Evolutionary conservation across 2,113 vertebrate species (phyloP), one percentile per base, ranked within the genome.

Genomic region (Typhlomys cinereus): DNA sequence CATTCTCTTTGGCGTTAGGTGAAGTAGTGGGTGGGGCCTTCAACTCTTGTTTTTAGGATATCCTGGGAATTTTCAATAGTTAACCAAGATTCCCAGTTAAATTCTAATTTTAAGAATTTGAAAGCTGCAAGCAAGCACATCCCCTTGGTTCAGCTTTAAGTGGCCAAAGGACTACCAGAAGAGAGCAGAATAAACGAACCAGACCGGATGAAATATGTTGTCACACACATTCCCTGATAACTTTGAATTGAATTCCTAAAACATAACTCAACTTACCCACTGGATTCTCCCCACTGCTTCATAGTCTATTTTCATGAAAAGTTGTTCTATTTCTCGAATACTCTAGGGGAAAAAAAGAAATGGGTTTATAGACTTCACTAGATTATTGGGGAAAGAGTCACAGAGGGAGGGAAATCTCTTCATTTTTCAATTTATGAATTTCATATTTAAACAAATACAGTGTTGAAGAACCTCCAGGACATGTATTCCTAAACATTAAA

Each of bases 281-380:
- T 96, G 96, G 97, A 98, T 98, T 91, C 88, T 98, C 88, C 98
- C 97, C 91, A 85, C 96, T 91, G 96, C 97, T 95, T 96, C 95
- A 85, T 75, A 98, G 96, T 98, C 98, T 92, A 98, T 98, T 98
- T 98, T 98, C 96, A 96, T 98, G 92, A 98, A 98, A 93, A 98
- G 95, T 82, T 97, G 95, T 97, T 98, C 97, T 96, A 97, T 98
- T 96, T 99, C 95, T 67, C 96, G 93, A 83, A 96, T 95, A 75
- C 85, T 98, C 98, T 98, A 64, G 34, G 41, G 52, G 29, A 92
- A 87, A 69, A 89, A 87, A 62, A 88, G 50, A 70, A 34, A 66
- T 29, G 21, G 36, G 7, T 69, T 44, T 82, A 59, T 31, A 85
- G 52, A 34, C 7, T 3, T 61, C 50, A 61, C 84, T 71, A 36